Conservation (phyloP, 2,113 vertebrate species). For the Labrus mixtus region DNA sequence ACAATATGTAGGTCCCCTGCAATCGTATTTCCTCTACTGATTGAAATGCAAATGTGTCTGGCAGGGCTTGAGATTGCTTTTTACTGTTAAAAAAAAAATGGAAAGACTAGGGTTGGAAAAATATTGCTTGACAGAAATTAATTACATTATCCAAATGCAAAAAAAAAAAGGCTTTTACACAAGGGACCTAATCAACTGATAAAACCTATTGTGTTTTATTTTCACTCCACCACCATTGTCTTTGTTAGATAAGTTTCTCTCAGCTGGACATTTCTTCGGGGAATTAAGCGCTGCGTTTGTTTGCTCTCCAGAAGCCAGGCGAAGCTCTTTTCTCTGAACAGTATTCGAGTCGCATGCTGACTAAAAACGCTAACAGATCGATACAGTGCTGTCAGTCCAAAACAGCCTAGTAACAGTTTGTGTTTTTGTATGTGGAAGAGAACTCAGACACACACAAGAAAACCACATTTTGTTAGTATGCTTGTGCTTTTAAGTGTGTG, state of each 20-base stretch:
- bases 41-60: too few species aligned
- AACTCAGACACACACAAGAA: slow-evolving; percentile 3
- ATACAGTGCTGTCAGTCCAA: slow-evolving; percentile 53
- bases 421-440: slow-evolving; percentile 2
- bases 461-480: neutral
- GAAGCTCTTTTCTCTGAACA: slow-evolving; percentile 41
- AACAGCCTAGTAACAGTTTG: slow-evolving; percentile 45
- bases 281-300: slow-evolving; percentile 41
- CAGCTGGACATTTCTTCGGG: slow-evolving; percentile 9
- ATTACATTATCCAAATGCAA: neutral
- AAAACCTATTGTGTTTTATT: slow-evolving; percentile 15
- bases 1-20: too few species aligned
- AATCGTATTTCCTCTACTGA: too few species aligned
- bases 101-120: neutral
- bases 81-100: neutral
- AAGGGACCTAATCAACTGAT: neutral
- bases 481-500: neutral
- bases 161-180: neutral
- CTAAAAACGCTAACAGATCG: slow-evolving; percentile 56
- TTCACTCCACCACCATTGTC: neutral
- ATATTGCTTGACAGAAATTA: neutral
- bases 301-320: slow-evolving; percentile 24
- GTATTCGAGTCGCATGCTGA: slow-evolving; percentile 61
- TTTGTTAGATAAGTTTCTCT: slow-evolving; percentile 11
- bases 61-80: neutral